Base-by-base conservation (phyloP, 2,113 vertebrate species). In the Hirundichthys speculiger region DNA sequence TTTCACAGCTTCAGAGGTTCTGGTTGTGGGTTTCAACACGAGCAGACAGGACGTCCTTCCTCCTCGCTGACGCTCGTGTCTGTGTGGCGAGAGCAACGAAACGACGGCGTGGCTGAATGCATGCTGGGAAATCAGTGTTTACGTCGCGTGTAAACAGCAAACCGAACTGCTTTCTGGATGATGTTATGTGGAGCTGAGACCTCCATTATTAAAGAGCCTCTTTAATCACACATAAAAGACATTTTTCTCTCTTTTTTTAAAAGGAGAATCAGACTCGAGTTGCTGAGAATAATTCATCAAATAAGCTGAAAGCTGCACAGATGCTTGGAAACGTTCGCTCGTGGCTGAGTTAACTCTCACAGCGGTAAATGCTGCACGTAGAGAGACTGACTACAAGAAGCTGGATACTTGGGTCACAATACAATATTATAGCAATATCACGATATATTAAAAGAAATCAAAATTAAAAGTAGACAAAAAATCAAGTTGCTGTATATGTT, bases 31-130 rank as follows among this genome's bases (percentile, higher is more conserved):
- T n/a, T 43, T 43, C 30, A 34, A 10, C 30, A 5, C 30, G 11
- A 34, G 5, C 30, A 34, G 30, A 34, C 30, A 34, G 30, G 30
- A 34, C 6, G 11, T 61, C 61, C 73, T 74, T 77, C 65, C 67
- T 62, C 50, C 4, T 16, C 43, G 25, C 34, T 46, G 38, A 14
- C 49, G 61, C 38, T 67, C 43, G 56, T 55, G 56, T 59, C 15
- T 64, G 27, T 59, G 45, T 53, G 63, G 60, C 5, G n/a, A 21
- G 5, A 18, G n/a, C 0, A 65, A 64, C 45, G 59, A 34, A n/a
- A 34, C 63, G 64, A 49, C 45, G 72, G 66, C 73, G 69, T 67
- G 66, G 47, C 42, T 61, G 60, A 55, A 63, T 69, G 56, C 66
- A 75, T 12, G 51, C 49, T 53, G 56, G 52, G 68, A 49, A 41